A percentile compares a stretch with the other conserved stretches of the same genome.
These are phyloP conservation scores for Rachycentron canadum DNA, from an alignment of 2,797 vertebrate genomes.

Conservation along the genomic window DNA sequence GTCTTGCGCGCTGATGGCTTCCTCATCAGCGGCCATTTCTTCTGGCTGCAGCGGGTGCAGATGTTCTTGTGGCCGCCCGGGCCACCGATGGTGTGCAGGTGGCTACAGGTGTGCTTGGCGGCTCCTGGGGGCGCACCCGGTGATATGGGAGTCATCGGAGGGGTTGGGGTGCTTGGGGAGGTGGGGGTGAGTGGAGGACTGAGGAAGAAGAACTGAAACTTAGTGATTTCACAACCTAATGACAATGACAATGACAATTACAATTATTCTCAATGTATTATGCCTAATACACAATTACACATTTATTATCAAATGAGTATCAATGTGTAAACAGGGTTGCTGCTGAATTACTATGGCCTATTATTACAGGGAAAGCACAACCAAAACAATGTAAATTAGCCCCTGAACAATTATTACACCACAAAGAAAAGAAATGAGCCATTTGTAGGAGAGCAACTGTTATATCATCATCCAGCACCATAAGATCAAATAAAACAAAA, in stretches of 20 bases:
- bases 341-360: background rate
- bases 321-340: background rate
- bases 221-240: background rate
- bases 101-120: conserved; percentile 90
- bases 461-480: background rate
- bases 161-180: conserved; percentile 72
- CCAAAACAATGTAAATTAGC: conserved; percentile 7
- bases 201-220: background rate
- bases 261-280: background rate
- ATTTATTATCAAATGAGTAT: background rate
- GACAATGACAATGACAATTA: too few species aligned
- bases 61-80: conserved; percentile 85
- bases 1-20: conserved; percentile 82
- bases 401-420: background rate
- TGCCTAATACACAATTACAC: background rate
- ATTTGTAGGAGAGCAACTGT: conserved; percentile 19
- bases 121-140: conserved; percentile 86
- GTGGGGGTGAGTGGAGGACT: conserved; percentile 75
- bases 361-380: background rate
- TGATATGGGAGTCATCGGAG: conserved; percentile 82
- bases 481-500: conserved; percentile 9
- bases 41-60: conserved; percentile 93
- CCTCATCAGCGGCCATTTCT: conserved; percentile 92
- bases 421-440: background rate
- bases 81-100: conserved; percentile 95